Evolutionary conservation across 64 coral and sea anemone species (phyloP).

Genomic region (Stichodactyla mertensii): DNA sequence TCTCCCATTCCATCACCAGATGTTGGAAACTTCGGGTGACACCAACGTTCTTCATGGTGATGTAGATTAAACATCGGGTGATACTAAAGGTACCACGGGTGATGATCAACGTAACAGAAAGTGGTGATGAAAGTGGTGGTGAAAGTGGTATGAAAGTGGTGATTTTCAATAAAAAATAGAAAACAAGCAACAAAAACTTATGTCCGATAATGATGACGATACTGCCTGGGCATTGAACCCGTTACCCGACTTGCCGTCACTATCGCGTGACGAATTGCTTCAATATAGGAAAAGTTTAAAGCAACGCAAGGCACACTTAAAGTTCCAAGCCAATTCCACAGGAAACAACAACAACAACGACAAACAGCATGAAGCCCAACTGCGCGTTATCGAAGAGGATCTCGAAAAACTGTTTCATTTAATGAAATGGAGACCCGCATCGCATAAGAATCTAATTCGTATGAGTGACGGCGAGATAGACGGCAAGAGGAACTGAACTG

Average conservation of each 20-base stretch:
- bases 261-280: not conserved
- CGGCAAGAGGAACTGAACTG: not conserved
- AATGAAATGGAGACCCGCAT: too few species aligned
- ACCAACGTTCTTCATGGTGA: not conserved
- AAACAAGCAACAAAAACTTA: not conserved
- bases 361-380: not conserved
- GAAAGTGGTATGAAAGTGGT: conserved; percentile 12
- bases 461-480: not conserved
- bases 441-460: too few species aligned
- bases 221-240: not conserved
- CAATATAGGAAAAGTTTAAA: not conserved
- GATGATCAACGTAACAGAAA: not conserved
- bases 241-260: not conserved
- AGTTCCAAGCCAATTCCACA: not conserved
- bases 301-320: not conserved
- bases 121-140: conserved; percentile 12
- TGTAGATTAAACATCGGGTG: not conserved
- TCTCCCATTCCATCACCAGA: not conserved
- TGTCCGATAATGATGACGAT: not conserved
- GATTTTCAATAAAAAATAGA: not conserved
- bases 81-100: not conserved
- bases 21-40: not conserved
- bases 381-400: not conserved
- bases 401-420: too few species aligned
- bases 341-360: not conserved